These are phyloP conservation scores for Zosterops japonicus DNA, from an alignment of 2,113 vertebrate species.

Conservation along the genomic window DNA sequence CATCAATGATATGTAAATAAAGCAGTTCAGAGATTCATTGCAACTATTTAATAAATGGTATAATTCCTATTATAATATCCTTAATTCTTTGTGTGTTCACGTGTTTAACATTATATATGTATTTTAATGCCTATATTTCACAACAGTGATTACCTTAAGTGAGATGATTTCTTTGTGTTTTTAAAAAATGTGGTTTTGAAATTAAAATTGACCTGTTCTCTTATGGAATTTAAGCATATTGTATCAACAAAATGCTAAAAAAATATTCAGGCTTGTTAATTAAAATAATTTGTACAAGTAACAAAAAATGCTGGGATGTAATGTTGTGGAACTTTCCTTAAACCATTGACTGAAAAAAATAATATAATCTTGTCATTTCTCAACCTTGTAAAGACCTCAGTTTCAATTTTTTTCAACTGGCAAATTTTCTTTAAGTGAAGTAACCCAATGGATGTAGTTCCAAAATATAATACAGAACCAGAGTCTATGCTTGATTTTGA, in stretches of 20 bases:
- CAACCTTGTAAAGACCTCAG: not conserved
- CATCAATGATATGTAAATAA: not conserved
- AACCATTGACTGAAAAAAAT: not conserved
- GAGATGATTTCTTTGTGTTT: not conserved
- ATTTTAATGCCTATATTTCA: not conserved
- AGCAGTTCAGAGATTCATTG: not conserved
- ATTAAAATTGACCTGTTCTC: not conserved
- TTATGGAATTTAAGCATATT: not conserved
- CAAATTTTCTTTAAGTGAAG: not conserved
- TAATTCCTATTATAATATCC: not conserved
- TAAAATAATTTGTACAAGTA: not conserved
- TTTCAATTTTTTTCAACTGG: not conserved
- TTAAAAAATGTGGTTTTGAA: not conserved
- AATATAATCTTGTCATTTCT: not conserved
- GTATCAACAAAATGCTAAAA: not conserved
- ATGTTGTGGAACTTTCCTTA: not conserved
- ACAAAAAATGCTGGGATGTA: not conserved
- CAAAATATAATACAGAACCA: not conserved
- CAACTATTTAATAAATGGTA: not conserved
- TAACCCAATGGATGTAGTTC: not conserved
- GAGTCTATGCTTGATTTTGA: not conserved
- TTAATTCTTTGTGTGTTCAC: not conserved
- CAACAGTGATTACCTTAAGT: not conserved
- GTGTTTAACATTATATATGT: not conserved
- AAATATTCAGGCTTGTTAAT: not conserved